Percentiles rank a stretch among this genome's conserved stretches.
These are phyloP conservation scores for Rhinogobius similis DNA, from an alignment of 2,113 vertebrate genomes.

Conservation along the genomic window DNA sequence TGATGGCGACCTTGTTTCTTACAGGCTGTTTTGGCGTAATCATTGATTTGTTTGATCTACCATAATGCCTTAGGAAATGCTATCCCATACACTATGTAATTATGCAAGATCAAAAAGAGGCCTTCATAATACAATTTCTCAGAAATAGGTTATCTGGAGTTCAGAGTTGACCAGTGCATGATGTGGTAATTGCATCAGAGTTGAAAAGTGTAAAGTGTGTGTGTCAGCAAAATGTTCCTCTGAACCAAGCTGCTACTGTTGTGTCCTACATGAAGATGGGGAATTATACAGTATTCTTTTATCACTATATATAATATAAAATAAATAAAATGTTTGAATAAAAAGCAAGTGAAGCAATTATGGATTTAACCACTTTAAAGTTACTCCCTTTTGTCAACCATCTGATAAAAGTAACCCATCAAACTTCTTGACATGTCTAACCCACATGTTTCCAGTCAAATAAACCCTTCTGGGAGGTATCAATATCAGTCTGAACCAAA, in stretches of 20 bases:
- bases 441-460: too few species aligned
- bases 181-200: background rate
- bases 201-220: conserved; percentile 15
- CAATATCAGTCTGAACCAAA: too few species aligned
- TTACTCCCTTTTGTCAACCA: too few species aligned
- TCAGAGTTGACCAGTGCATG: conserved; percentile 6
- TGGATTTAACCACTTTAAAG: too few species aligned
- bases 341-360: background rate
- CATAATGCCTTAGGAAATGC: conserved; percentile 16
- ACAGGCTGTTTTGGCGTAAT: conserved; percentile 26
- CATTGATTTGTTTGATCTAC: conserved; percentile 53
- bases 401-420: too few species aligned
- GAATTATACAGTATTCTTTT: background rate
- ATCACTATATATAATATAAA: too few species aligned
- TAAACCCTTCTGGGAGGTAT: too few species aligned
- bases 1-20: conserved; percentile 35
- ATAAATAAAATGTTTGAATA: background rate
- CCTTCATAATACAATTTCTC: conserved; percentile 3
- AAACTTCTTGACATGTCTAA: too few species aligned
- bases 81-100: conserved; percentile 4
- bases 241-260: background rate
- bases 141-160: conserved; percentile 11
- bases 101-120: conserved; percentile 26
- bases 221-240: background rate
- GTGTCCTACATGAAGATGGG: background rate